Evolutionary conservation across 2,888 invertebrate genomes (phyloP).

Genomic region (Mechanitis mazaeus): DNA sequence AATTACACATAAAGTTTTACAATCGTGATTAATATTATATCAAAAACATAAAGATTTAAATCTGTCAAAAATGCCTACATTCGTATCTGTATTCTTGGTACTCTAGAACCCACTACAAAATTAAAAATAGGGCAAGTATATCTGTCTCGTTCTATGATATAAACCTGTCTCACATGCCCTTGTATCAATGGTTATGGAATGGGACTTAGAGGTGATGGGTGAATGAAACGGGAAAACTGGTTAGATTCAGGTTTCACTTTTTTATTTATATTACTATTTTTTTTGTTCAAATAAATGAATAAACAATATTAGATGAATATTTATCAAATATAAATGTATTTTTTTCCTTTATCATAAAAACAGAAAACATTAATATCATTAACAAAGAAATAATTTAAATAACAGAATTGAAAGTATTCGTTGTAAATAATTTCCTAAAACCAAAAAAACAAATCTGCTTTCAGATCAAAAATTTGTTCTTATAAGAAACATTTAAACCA

Average conservation of each 20-base stretch:
- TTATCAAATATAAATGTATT: too few species aligned
- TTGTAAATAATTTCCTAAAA: too few species aligned
- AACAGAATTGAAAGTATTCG: too few species aligned
- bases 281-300: neutral
- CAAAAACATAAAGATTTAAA: neutral
- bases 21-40: too few species aligned
- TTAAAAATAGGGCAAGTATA: constrained; percentile 21
- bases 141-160: constrained; percentile 11
- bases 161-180: constrained; percentile 7
- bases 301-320: too few species aligned
- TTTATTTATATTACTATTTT: constrained; percentile 12
- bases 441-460: too few species aligned
- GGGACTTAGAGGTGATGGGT: constrained; percentile 22
- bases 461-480: too few species aligned
- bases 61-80: neutral
- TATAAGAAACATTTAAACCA: too few species aligned
- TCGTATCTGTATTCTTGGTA: constrained; percentile 22
- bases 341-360: too few species aligned
- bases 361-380: too few species aligned
- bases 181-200: constrained; percentile 23
- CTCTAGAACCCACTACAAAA: constrained; percentile 17
- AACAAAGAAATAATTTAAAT: too few species aligned
- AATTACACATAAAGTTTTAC: neutral
- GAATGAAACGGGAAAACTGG: constrained; percentile 21
- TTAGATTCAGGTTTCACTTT: constrained; percentile 14